Base-by-base conservation (phyloP, 2,113 vertebrate genomes). In the Brachionichthys hirsutus region DNA sequence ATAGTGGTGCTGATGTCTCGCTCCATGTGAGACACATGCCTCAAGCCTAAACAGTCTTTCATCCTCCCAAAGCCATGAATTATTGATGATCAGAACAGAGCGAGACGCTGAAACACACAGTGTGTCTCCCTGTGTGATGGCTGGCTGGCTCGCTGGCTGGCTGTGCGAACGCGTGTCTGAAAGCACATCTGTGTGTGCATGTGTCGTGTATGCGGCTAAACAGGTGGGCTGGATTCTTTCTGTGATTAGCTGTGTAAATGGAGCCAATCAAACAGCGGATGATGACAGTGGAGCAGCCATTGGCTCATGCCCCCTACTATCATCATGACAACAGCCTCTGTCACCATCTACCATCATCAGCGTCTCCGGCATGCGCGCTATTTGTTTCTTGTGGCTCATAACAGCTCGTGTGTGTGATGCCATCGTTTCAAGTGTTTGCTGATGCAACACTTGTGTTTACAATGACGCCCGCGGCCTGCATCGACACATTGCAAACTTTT, bases 21-120 rank as follows among this genome's bases (percentile, higher is more conserved):
- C 81, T 80, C 75, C 65, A 77, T 85, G 81, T 62, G 76, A 87
- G 76, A 85, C 81, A 82, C 72, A 67, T 43, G 88, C 86, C 88
- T 88, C 49, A 46, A 89, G 88, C 85, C 78, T 85, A 87, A 89
- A 84, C 86, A 89, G 81, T 68, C 86, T 89, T 89, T 89, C 88
- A 89, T 89, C 88, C 86, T 85, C 61, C 67, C 71, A 75, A 67
- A 78, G 60, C 75, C 81, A 76, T 88, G 86, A 80, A 89, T 87
- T 89, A 89, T 89, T 88, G 81, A 89, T 87, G 83, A 83, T 67
- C 24, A 72, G 81, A 85, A 81, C 72, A 85, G 77, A 82, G 83
- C 78, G 80, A 85, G 55, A 78, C 81, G 78, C 73, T 62, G 78
- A 87, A 81, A 83, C 67, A 75, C 77, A 86, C 76, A 82, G 58